Conservation (phyloP, 2,113 vertebrate genomes). For the Xerus inauris region DNA sequence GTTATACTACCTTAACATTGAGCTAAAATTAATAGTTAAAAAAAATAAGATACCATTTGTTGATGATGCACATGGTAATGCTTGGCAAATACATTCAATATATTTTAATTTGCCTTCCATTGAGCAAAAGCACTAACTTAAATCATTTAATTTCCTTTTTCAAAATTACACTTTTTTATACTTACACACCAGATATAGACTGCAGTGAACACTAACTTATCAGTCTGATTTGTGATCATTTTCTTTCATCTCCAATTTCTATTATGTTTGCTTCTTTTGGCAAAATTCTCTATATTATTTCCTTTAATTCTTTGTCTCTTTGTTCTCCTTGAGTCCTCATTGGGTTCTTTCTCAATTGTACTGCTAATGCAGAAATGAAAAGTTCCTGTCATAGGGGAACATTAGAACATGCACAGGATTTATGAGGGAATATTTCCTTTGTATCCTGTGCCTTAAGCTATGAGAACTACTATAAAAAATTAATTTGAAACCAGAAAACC, state of each 20-base stretch:
- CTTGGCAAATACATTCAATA: not conserved
- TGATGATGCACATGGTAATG: not conserved
- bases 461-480: not conserved
- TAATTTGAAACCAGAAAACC: not conserved
- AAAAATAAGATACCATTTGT: not conserved
- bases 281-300: slow-evolving; percentile 32
- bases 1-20: not conserved
- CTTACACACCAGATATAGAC: not conserved
- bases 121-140: not conserved
- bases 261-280: not conserved
- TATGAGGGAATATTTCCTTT: not conserved
- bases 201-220: not conserved
- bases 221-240: not conserved
- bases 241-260: not conserved
- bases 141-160: not conserved
- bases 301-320: not conserved
- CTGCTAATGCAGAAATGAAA: not conserved
- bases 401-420: not conserved
- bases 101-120: not conserved
- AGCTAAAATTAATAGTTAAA: not conserved
- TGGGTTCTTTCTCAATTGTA: slow-evolving; percentile 1
- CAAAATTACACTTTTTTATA: not conserved
- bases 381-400: not conserved
- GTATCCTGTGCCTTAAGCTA: not conserved
- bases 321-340: not conserved